Conservation (phyloP, 2,888 invertebrate genomes). For the Masnerella sp. region DNA sequence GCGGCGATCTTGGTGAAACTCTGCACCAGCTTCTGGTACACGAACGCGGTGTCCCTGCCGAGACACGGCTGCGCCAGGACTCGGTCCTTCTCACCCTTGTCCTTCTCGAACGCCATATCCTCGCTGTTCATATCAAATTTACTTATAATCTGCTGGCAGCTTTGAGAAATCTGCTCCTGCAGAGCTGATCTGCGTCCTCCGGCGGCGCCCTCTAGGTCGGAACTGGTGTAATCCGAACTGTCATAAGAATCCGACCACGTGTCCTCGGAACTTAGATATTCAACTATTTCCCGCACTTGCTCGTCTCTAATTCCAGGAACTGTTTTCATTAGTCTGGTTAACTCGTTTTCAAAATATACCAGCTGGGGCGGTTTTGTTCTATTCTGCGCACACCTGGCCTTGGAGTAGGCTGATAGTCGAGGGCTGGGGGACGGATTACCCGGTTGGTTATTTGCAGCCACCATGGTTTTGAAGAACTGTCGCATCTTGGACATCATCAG, state of each 20-base stretch:
- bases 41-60: conserved; percentile 88
- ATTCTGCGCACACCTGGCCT: conserved; percentile 76
- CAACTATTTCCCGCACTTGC: conserved; percentile 93
- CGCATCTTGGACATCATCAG: conserved; percentile 97
- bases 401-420: conserved; percentile 69
- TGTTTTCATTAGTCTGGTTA: conserved; percentile 94
- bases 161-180: conserved; percentile 91
- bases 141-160: conserved; percentile 91
- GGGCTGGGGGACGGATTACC: conserved; percentile 79
- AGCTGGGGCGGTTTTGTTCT: conserved; percentile 90
- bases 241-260: conserved; percentile 97
- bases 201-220: conserved; percentile 86
- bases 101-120: conserved; percentile 53
- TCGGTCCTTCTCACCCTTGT: conserved; percentile 62
- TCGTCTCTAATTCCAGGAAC: conserved; percentile 94
- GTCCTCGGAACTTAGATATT: conserved; percentile 94
- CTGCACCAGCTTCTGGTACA: conserved; percentile 91
- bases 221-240: conserved; percentile 94
- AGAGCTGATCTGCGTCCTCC: conserved; percentile 83
- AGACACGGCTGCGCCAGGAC: conserved; percentile 77
- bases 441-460: conserved; percentile 80
- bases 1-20: conserved; percentile 88
- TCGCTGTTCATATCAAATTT: conserved; percentile 83
- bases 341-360: conserved; percentile 92
- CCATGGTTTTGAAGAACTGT: conserved; percentile 94